A percentile compares a stretch with the other conserved stretches of the same genome.
Conservation (phyloP, 1,140 invertebrate species). For the Capitella teleta region DNA sequence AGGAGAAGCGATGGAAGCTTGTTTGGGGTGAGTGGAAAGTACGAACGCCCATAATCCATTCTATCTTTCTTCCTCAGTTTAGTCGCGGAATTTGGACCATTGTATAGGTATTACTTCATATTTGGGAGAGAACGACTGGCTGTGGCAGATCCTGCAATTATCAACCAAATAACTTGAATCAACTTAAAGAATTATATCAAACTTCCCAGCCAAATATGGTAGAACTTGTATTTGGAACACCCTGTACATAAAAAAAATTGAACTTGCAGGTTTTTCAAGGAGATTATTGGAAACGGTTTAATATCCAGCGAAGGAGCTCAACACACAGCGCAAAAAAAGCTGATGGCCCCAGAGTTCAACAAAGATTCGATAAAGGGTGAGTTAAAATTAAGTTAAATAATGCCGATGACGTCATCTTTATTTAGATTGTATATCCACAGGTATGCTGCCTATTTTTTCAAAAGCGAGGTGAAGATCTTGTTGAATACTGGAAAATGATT, state of each 20-base stretch:
- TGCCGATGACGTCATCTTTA: too few relatives aligned
- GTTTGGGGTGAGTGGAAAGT: background rate
- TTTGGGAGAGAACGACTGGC: slow-evolving; percentile 20
- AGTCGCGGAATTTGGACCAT: slow-evolving; percentile 4
- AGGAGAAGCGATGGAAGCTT: slow-evolving; percentile 8
- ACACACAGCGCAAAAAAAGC: slow-evolving; percentile 2
- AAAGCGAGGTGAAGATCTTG: too few relatives aligned
- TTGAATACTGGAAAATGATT: too few relatives aligned
- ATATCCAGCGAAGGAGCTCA: background rate
- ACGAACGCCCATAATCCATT: background rate
- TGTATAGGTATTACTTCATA: slow-evolving; percentile 23
- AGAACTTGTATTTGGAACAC: background rate
- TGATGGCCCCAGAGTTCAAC: slow-evolving; percentile 5
- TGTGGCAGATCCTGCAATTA: slow-evolving; percentile 22
- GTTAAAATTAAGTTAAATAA: too few relatives aligned
- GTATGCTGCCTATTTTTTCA: too few relatives aligned
- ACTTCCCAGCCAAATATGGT: background rate
- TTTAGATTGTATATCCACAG: too few relatives aligned
- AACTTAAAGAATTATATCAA: slow-evolving; percentile 22
- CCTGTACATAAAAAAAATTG: background rate
- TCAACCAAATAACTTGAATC: slow-evolving; percentile 20
- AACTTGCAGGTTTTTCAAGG: background rate
- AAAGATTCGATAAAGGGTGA: slow-evolving; percentile 7
- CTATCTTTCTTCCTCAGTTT: background rate
- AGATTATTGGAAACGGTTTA: slow-evolving; percentile 1